Evolutionary conservation across 2,797 vertebrate genomes (phyloP), one percentile per base, ranked within the genome.

Genomic region (Chloroceryle inda): DNA sequence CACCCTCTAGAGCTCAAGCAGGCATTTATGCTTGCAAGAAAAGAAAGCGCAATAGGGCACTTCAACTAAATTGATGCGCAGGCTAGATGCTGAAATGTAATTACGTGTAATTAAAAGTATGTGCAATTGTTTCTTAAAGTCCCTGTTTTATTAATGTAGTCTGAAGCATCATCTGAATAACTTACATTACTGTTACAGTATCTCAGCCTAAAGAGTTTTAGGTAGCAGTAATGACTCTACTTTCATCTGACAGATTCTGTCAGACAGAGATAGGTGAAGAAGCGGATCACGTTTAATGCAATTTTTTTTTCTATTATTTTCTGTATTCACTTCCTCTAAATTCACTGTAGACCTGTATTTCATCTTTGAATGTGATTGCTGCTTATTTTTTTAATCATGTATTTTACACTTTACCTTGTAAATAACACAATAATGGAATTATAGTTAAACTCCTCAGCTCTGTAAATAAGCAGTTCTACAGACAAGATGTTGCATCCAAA

Each of bases 211-310:
- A 86, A 92, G 71, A 52, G 7, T 10, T 84, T 78, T 29, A 58
- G 55, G 55, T 55, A 80, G n/a, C 82, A 64, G 40, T 55, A 89
- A 75, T 45, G 35, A 17, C 18, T 69, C 19, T 63, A 31, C 66
- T 81, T 72, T 75, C 10, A 87, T 66, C 74, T 66, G 73, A 66
- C 40, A 88, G 56, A n/a, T 63, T 80, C 69, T 76, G 59, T 42
- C 24, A 87, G 74, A 8, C 62, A 73, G 45, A 53, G 22, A 38
- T 10, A 85, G 47, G 38, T 53, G 45, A 91, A 78, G 69, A 94
- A 80, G 68, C 31, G 91, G 21, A 79, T 27, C 27, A 47, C 9
- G 27, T 69, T 91, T 73, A 76, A 85, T 63, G 17, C 21, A 89
- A 7, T 50, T 75, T 35, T 40, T 71, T 66, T 72, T 45, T 17